Evolutionary conservation across 2,113 vertebrate species (phyloP), one percentile per base, ranked within the genome.

Genomic region (Centrocercus urophasianus): DNA sequence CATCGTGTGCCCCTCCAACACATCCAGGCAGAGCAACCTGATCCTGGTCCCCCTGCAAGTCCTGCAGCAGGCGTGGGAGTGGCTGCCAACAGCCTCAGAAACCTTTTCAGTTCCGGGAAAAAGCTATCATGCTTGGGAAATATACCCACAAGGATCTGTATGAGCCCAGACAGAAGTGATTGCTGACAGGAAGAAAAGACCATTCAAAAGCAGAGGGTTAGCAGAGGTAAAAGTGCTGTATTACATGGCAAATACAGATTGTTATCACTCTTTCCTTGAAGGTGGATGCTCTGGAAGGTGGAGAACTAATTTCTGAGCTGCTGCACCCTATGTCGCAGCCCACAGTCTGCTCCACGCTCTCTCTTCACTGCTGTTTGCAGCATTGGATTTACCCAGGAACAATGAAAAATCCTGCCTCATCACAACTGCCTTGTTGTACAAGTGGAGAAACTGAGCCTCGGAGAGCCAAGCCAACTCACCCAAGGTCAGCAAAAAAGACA

Each of bases 401-500:
- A 43, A 10, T 7, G 32, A 38, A 34, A 6, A 43, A 8, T 28
- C 74, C n/a, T 75, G 43, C 16, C 27, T 72, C 36, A 16, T 1
- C 1, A 25, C 10, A 19, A 47, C n/a, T 64, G 52, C 24, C 17
- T 17, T 38, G 2, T 11, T 90, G 81, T 42, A 30, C 6, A 83
- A 32, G 10, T 28, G 56, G 64, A 89, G 89, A 88, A 95, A 89
- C 72, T 89, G 78, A 93, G 87, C 83, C 65, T 71, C 28, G 13
- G 47, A 43, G 24, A 71, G 32, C 28, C 36, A 47, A 74, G 91
- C n/a, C 11, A 74, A 16, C 47, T 78, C 76, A 86, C 36, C 13
- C 69, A 91, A 94, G 79, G 85, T 95, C 85, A 88, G 61, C 19
- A 45, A 75, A 93, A 91, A 78, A 93, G 82, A 60, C 32, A 93